Conservation (phyloP, 30 jellyfish, hydroid and myxozoan genomes). For the Pelagia noctiluca region DNA sequence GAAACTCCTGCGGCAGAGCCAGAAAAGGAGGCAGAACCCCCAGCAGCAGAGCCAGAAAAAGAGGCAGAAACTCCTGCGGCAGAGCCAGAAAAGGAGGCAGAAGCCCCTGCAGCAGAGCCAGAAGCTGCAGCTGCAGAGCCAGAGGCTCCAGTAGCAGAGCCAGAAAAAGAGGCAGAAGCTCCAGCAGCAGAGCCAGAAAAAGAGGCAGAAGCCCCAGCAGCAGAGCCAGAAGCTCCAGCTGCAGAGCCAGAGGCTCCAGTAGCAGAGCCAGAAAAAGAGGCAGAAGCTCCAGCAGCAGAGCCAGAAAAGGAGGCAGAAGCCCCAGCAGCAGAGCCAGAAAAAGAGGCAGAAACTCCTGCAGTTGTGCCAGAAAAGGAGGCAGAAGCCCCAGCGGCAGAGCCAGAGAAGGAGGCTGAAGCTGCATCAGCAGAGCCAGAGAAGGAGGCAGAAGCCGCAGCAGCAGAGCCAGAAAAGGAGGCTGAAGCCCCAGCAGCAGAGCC, state of each 20-base stretch:
- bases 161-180: neutral
- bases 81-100: neutral
- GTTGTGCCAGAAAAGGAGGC: neutral
- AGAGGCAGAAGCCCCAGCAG: neutral
- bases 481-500: neutral
- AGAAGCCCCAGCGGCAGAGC: neutral
- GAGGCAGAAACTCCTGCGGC: neutral
- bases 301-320: neutral
- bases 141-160: neutral
- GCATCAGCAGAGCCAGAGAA: too few species aligned
- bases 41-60: conserved; percentile 8
- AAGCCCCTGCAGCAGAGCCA: conserved; percentile 7
- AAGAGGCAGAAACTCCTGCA: neutral
- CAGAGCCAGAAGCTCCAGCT: neutral
- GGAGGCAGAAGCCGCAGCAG: neutral
- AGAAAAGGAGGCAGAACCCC: neutral
- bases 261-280: neutral
- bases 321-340: neutral
- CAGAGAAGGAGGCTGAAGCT: too few species aligned
- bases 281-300: neutral
- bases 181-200: neutral
- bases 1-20: conserved; percentile 1
- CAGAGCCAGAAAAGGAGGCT: neutral
- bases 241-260: neutral
- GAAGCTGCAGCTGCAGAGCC: neutral